These are phyloP conservation scores for Pollenia griseotomentosa DNA, from an alignment of 2,888 invertebrate genomes.

Conservation along the genomic window DNA sequence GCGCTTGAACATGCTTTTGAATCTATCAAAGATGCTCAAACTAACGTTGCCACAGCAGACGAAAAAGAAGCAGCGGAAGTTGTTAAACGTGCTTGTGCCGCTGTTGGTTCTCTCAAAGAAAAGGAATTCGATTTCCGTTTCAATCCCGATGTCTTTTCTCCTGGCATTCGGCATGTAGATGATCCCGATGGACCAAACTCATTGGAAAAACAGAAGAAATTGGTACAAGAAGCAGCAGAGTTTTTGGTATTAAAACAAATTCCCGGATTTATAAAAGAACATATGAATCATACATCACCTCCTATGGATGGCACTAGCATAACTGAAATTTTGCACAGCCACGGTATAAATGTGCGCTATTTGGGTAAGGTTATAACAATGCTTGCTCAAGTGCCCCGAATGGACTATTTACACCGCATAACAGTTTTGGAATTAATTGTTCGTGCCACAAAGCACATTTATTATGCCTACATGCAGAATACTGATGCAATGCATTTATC, in stretches of 20 bases:
- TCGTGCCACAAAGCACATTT: conserved; percentile 96
- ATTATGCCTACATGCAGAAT: conserved; percentile 93
- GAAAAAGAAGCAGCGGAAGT: conserved; percentile 91
- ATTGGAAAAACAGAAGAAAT: conserved; percentile 92
- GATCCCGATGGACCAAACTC: conserved; percentile 87
- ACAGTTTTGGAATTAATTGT: conserved; percentile 95
- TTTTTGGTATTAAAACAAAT: conserved; percentile 97
- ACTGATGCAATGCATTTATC: conserved; percentile 95
- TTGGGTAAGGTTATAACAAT: conserved; percentile 95
- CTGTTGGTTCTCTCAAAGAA: conserved; percentile 97
- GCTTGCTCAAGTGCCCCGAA: conserved; percentile 90
- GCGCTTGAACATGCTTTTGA: conserved; percentile 77
- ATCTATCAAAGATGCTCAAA: conserved; percentile 80
- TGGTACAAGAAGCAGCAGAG: conserved; percentile 97
- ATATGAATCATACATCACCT: conserved; percentile 94
- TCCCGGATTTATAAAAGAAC: conserved; percentile 96
- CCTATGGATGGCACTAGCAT: conserved; percentile 98
- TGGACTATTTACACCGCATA: conserved; percentile 95
- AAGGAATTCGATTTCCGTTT: conserved; percentile 98
- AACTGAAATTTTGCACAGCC: conserved; percentile 96
- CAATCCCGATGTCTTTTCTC: conserved; percentile 99
- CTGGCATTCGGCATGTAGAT: conserved; percentile 94
- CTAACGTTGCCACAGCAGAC: conserved; percentile 86
- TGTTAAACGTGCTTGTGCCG: conserved; percentile 94
- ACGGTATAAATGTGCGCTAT: conserved; percentile 97